Evolutionary conservation across 1,140 invertebrate species (phyloP).

Genomic region (Antheraea mylitta): DNA sequence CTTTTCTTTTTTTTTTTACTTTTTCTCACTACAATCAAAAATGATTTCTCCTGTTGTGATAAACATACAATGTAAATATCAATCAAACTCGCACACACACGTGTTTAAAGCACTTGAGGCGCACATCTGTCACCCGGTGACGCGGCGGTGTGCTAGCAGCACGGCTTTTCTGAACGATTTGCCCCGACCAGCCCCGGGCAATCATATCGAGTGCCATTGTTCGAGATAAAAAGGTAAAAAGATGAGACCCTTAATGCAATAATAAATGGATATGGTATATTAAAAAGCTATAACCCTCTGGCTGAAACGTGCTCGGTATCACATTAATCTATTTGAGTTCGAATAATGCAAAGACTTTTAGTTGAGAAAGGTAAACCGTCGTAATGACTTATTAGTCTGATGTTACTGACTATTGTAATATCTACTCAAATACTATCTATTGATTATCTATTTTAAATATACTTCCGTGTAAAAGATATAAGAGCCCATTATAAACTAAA

Average conservation of each 20-base stretch:
- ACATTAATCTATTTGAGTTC: no score
- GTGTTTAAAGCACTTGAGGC: background rate
- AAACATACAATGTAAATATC: background rate
- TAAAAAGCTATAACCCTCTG: no score
- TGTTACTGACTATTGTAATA: no score
- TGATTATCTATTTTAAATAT: no score
- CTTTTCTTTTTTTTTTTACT: background rate
- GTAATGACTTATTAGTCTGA: no score
- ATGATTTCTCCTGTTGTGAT: background rate
- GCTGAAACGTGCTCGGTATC: no score
- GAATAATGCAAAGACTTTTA: no score
- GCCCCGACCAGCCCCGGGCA: conserved; percentile 47
- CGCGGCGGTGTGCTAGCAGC: conserved; percentile 18
- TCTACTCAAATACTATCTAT: no score
- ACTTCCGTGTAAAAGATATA: no score
- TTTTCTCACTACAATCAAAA: background rate
- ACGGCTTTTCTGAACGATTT: conserved; percentile 33
- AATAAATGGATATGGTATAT: conserved; percentile 31
- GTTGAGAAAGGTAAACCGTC: no score
- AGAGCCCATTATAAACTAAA: no score
- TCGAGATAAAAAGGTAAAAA: conserved; percentile 61
- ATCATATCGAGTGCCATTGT: conserved; percentile 63
- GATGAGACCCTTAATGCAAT: conserved; percentile 1
- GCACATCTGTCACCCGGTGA: conserved; percentile 57
- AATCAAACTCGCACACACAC: background rate